Base-by-base conservation (phyloP, 2,113 vertebrate species). In the Numida meleagris region DNA sequence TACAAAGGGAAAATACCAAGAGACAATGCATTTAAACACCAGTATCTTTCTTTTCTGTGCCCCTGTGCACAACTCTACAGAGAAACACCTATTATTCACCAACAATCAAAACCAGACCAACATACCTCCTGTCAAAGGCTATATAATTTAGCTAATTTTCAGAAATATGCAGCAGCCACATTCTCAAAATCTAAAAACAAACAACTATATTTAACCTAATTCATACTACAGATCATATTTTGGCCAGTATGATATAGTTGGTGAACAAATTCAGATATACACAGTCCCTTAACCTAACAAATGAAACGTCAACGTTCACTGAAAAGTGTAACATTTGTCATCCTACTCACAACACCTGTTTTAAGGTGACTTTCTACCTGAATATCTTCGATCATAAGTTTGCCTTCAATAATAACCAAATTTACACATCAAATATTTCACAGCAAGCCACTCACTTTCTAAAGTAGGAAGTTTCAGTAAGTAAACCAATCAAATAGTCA, bases 1-100 rank as follows among this genome's bases (percentile, higher is more conserved):
- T 99, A 99, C 99, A 99, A 99, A 99, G 99, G 99, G 98, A 99
- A 99, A 99, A 99, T 99, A 99, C 99, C 99, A 99, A 99, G 99
- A 99, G 98, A 99, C 99, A 99, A 99, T 98, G 98, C 98, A 99
- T 99, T 99, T 99, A 99, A 98, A 99, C 98, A 99, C 99, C 99
- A 98, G 95, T 98, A 97, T 98, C 98, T 98, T 98, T 97, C 98
- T 98, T 99, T 98, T 98, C 99, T 98, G 97, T 98, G 97, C 98
- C 98, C 98, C 98, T 98, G 98, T 98, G 98, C 98, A 98, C 98
- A 99, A 98, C 98, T 98, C 99, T 98, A 99, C 98, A 98, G 97
- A 98, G 98, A 98, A 98, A 98, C 98, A 98, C 98, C 99, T 99
- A 98, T 98, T 98, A 98, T 98, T 98, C 98, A 98, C 98, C 98